Base-by-base conservation (phyloP, 2,888 invertebrate species). In the Aspidiotus rigidus region DNA sequence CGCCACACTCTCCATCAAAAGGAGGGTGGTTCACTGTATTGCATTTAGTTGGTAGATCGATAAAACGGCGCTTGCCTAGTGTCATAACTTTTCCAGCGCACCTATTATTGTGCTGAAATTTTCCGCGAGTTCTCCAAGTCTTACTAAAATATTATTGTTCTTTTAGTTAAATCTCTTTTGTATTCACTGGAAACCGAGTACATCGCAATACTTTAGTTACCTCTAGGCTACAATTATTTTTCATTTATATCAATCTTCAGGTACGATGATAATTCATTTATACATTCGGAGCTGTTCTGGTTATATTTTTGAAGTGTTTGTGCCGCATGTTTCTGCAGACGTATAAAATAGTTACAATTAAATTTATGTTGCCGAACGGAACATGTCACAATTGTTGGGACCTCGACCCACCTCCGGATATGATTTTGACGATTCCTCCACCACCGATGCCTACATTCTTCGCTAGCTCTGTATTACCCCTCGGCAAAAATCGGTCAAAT, bases 361-460 rank as follows among this genome's bases (percentile, higher is more conserved):
- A 74, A 69, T 73, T 75, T 28, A 28, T 28, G 28, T 28, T 28
- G 71, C 76, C 77, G 72, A 76, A 77, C 73, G 75, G 76, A 64
- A 75, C 76, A 66, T 79, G 80, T 71, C 75, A 77, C 7, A 76
- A 77, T n/a, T 80, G 80, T 73, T 76, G 73, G 64, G 77, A 83
- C 56, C 78, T 86, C 72, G 88, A 86, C 8, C 88, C 88, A 0
- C 92, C 92, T 0, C 92, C 92, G 0, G 89, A 91, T 78, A 86
- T 84, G 71, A 90, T 91, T 73, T 80, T 90, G 66, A 86, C 86
- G 75, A 86, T 92, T 81, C 92, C 92, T 8, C 92, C 92, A 56
- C 92, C 92, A 0, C 92, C 91, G 0, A 81, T 89, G 73, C 91
- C 91, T 5, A 83, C 86, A 0, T 90, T 90, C 79, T 80, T 92